These are phyloP conservation scores for Orcinus orca DNA, from an alignment of 2,113 vertebrate genomes.

Conservation along the genomic window DNA sequence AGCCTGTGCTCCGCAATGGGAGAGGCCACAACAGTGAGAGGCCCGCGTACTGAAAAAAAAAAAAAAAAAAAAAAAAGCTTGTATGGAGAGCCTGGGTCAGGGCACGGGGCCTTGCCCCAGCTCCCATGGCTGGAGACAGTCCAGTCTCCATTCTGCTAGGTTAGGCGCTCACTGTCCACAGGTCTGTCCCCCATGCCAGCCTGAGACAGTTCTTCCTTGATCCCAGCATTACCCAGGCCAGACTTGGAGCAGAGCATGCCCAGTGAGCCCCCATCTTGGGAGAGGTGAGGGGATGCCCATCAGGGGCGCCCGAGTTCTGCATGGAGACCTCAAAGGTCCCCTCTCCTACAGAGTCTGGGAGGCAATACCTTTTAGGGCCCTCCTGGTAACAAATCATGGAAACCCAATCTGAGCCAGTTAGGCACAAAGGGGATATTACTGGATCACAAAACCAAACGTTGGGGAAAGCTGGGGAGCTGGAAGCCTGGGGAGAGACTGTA, in stretches of 20 bases:
- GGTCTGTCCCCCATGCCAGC: neutral
- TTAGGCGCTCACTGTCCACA: neutral
- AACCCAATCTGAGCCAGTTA: neutral
- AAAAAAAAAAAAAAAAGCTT: neutral
- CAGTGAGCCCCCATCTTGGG: neutral
- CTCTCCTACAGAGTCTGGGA: neutral
- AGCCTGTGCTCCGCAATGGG: too few species aligned
- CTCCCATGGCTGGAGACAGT: too few species aligned
- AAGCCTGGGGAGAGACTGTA: neutral
- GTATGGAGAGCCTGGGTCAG: neutral
- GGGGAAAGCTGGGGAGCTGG: neutral
- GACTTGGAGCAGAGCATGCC: neutral
- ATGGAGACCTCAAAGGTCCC: neutral
- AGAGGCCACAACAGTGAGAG: too few species aligned
- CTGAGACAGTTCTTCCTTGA: neutral
- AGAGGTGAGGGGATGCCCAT: neutral
- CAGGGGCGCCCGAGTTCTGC: neutral
- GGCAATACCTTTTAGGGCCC: neutral
- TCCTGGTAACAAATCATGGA: neutral
- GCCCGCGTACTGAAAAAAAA: too few species aligned
- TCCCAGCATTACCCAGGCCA: neutral
- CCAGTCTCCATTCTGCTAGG: neutral
- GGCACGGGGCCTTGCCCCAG: accelerated
- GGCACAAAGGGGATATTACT: neutral
- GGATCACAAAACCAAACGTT: neutral